Percentiles rank a stretch among this genome's conserved stretches.
Evolutionary conservation across 2,888 invertebrate genomes (phyloP).

Genomic region (Scaptodrosophila latifasciaeformis): DNA sequence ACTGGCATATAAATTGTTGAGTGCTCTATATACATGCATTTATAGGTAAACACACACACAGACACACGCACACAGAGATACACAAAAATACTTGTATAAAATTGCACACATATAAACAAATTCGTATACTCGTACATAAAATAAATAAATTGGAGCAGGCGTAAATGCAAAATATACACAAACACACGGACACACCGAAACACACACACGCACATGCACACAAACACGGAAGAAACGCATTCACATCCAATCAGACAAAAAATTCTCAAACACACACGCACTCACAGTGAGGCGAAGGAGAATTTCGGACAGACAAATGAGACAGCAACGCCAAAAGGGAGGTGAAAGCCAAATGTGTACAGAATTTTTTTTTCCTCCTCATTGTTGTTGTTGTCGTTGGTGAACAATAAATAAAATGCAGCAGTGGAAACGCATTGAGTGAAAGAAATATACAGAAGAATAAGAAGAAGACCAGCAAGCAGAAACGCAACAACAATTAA

Average conservation of each 20-base stretch:
- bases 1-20: conserved; percentile 47
- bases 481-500: conserved; percentile 1
- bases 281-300: too few species aligned
- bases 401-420: conserved; percentile 65
- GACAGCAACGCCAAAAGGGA: too few species aligned
- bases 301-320: too few species aligned
- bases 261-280: too few species aligned
- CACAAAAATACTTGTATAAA: conserved; percentile 13
- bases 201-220: conserved; percentile 9
- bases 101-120: background rate
- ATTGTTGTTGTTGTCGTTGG: conserved; percentile 33
- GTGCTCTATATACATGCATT: conserved; percentile 33
- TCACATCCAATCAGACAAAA: background rate
- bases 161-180: conserved; percentile 51
- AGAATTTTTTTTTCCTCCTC: conserved; percentile 36
- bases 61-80: conserved; percentile 7
- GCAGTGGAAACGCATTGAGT: conserved; percentile 48
- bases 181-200: conserved; percentile 12
- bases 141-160: conserved; percentile 65
- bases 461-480: conserved; percentile 18
- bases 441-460: conserved; percentile 39
- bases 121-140: conserved; percentile 34
- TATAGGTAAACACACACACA: conserved; percentile 11
- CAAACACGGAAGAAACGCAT: background rate
- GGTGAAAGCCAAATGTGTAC: background rate